Evolutionary conservation across 2,797 vertebrate species (phyloP).

Genomic region (Neosilurus mollespiculum): DNA sequence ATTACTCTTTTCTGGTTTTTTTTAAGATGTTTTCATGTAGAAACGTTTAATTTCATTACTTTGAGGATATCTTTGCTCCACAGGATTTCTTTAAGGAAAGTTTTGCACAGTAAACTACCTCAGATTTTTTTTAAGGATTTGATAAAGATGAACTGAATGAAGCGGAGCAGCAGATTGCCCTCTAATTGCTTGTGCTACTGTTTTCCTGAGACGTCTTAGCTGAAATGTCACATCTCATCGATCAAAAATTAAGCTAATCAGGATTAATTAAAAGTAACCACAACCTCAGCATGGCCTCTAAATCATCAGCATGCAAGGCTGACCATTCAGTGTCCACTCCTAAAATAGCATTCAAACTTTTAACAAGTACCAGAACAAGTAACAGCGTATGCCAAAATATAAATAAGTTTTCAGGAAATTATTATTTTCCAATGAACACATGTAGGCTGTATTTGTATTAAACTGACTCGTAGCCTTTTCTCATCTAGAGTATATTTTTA

Average conservation of each 20-base stretch:
- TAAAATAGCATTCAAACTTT: constrained; percentile 22
- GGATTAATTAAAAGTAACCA: constrained; percentile 58
- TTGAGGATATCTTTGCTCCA: too few species aligned
- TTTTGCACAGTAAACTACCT: too few species aligned
- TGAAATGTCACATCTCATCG: constrained; percentile 63
- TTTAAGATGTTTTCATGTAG: too few species aligned
- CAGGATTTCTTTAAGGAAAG: too few species aligned
- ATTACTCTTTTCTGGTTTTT: too few species aligned
- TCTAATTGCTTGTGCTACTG: constrained; percentile 65
- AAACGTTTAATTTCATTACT: too few species aligned
- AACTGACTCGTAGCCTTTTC: neutral
- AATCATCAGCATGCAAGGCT: constrained; percentile 14
- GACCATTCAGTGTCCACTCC: neutral
- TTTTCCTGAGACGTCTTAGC: constrained; percentile 65
- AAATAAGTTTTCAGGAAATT: neutral
- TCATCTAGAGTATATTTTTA: too few species aligned
- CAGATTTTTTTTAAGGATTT: constrained; percentile 8
- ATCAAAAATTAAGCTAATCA: constrained; percentile 61
- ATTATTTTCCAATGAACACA: neutral
- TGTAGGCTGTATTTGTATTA: neutral
- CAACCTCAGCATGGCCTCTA: constrained; percentile 35
- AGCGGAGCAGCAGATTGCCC: constrained; percentile 63
- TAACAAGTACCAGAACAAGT: neutral
- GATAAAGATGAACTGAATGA: constrained; percentile 61
- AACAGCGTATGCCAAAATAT: neutral